Conservation (phyloP, 2,797 vertebrate species). For the Typhlichthys subterraneus region DNA sequence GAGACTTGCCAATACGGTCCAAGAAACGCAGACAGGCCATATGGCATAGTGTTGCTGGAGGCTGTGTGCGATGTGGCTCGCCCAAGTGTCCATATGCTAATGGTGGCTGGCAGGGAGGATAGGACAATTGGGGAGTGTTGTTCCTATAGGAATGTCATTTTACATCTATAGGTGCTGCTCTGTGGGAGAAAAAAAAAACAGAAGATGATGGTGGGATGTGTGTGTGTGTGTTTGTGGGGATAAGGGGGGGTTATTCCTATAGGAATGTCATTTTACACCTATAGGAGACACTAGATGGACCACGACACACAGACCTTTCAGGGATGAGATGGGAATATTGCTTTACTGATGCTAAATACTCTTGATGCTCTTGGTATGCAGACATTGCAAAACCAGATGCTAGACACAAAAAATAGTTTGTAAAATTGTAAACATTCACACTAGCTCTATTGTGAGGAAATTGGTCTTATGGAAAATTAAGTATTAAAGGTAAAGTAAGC, state of each 20-base stretch:
- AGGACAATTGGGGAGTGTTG: conserved; percentile 64
- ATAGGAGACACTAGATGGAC: conserved; percentile 29
- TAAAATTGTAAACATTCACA: too few species aligned
- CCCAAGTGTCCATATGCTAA: conserved; percentile 70
- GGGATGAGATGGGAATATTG: conserved; percentile 33
- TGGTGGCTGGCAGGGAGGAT: conserved; percentile 58
- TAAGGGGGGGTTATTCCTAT: not conserved
- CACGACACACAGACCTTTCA: conserved; percentile 40
- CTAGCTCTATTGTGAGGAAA: too few species aligned
- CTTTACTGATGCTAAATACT: conserved; percentile 16
- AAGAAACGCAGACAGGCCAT: conserved; percentile 73
- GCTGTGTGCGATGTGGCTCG: conserved; percentile 67
- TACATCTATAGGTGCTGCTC: conserved; percentile 57
- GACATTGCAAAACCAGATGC: too few species aligned
- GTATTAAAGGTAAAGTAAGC: too few species aligned
- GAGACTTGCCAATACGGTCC: conserved; percentile 70
- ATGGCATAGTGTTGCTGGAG: conserved; percentile 75
- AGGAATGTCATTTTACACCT: too few species aligned
- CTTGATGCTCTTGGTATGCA: too few species aligned
- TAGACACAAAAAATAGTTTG: too few species aligned
- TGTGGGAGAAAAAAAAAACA: conserved; percentile 2
- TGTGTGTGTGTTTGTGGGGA: not conserved
- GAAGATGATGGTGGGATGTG: too few species aligned
- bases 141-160: conserved; percentile 71
- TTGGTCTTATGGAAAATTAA: too few species aligned